phyloP scores from a whole-genome alignment of 2,113 vertebrate species.

The Laticauda laticaudata region DNA sequence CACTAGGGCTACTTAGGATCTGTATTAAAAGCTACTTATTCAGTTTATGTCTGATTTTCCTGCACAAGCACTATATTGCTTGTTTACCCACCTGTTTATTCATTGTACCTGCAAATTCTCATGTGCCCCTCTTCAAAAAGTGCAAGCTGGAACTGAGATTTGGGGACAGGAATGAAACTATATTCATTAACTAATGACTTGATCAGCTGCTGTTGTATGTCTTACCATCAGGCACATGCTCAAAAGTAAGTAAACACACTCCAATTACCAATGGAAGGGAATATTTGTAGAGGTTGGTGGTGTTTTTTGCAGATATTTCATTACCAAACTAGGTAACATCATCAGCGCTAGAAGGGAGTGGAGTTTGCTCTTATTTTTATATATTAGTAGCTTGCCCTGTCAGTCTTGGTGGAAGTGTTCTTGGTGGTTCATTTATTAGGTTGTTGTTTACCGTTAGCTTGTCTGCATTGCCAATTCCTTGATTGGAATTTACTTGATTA shows the following conservation, averaged over 20 bases:
- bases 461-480: not conserved
- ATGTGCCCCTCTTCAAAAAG: not conserved
- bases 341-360: too few relatives aligned
- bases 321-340: too few relatives aligned
- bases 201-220: not conserved
- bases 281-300: not conserved
- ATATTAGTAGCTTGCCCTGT: not conserved
- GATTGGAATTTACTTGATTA: not conserved
- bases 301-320: too few relatives aligned
- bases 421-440: not conserved
- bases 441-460: not conserved
- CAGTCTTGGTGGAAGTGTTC: not conserved
- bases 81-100: not conserved
- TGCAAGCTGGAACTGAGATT: not conserved
- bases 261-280: not conserved
- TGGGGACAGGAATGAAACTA: not conserved
- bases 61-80: not conserved
- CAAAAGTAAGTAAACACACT: not conserved
- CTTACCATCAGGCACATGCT: not conserved
- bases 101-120: not conserved
- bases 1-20: not conserved
- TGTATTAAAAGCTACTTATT: not conserved
- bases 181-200: not conserved
- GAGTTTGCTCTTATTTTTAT: not conserved
- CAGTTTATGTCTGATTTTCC: not conserved